These are phyloP conservation scores for Ploceus nigricollis DNA, from an alignment of 2,113 vertebrate species.

Conservation along the genomic window DNA sequence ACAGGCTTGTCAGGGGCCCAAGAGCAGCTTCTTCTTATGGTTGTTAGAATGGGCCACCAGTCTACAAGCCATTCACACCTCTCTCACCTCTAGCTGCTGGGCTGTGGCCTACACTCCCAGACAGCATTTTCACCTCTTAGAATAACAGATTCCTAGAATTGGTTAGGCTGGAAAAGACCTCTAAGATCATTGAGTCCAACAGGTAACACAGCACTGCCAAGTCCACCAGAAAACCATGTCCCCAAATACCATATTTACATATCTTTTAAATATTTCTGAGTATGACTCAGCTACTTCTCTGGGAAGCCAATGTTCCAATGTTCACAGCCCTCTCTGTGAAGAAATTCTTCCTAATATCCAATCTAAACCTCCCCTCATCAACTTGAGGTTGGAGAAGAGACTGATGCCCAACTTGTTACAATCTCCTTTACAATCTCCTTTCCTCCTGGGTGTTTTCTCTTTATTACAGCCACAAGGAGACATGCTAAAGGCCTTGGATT, in stretches of 20 bases:
- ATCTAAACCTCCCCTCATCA: neutral
- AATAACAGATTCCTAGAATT: neutral
- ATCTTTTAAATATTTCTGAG: neutral
- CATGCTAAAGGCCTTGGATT: neutral
- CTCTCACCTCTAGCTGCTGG: neutral
- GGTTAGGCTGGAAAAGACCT: neutral
- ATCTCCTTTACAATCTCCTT: neutral
- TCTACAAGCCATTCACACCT: neutral
- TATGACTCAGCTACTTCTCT: neutral
- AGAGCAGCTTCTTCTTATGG: neutral
- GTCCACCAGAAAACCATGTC: neutral
- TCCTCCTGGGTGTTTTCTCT: neutral
- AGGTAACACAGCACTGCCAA: neutral
- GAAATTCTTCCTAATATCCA: neutral
- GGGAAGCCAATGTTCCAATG: neutral
- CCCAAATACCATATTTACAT: neutral
- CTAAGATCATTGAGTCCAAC: neutral
- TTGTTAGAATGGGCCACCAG: neutral
- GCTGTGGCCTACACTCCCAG: neutral
- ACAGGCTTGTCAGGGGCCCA: neutral
- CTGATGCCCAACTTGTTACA: accelerated
- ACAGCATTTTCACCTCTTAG: neutral
- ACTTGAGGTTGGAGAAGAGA: neutral
- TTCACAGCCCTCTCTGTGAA: neutral
- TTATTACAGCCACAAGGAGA: neutral